Evolutionary conservation across 1,140 invertebrate genomes (phyloP).

Genomic region (Idris sp.): DNA sequence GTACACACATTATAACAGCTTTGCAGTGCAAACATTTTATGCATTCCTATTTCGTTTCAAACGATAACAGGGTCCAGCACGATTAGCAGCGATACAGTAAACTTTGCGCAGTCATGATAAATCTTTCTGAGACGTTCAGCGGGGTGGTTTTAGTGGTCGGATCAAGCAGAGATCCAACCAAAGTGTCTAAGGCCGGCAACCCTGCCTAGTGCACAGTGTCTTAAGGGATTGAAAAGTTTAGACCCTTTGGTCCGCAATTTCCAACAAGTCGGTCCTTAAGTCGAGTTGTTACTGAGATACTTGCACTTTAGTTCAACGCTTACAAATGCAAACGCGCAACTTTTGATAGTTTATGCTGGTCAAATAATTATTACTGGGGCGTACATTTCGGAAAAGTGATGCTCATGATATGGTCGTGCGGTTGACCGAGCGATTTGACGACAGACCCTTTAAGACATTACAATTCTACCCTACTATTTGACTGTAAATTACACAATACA

Average conservation of each 20-base stretch:
- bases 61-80: constrained; percentile 53
- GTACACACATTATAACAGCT: constrained; percentile 47
- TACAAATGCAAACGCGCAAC: constrained; percentile 19
- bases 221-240: constrained; percentile 69
- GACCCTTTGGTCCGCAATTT: constrained; percentile 67
- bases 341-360: constrained; percentile 51
- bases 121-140: constrained; percentile 44
- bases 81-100: constrained; percentile 65
- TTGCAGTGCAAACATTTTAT: constrained; percentile 50
- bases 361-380: constrained; percentile 53
- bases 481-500: too few species aligned
- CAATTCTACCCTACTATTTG: too few species aligned
- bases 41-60: constrained; percentile 33
- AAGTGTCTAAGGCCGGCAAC: constrained; percentile 63
- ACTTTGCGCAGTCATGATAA: constrained; percentile 65
- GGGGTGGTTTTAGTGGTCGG: constrained; percentile 65
- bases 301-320: constrained; percentile 43
- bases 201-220: constrained; percentile 60
- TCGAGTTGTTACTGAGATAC: constrained; percentile 43
- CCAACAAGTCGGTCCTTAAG: constrained; percentile 63
- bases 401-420: too few species aligned
- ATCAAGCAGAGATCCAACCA: constrained; percentile 63
- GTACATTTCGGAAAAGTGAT: too few species aligned
- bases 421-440: too few species aligned
- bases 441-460: too few species aligned